Conservation (phyloP, 2,797 vertebrate genomes). For the Orestias chungarensis region DNA sequence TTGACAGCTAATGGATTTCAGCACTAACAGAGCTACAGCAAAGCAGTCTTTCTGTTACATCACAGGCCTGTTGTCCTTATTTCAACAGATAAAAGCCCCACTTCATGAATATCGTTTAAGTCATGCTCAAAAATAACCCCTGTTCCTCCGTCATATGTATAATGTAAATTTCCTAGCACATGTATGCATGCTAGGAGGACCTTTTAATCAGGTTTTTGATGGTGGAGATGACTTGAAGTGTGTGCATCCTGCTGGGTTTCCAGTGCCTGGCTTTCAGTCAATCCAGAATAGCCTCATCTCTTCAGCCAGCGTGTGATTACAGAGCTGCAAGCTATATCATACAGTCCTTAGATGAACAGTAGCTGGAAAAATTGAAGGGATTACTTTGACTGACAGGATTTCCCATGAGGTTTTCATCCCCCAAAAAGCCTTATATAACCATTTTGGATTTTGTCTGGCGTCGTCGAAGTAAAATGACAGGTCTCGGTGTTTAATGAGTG, state of each 20-base stretch:
- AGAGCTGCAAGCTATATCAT: slow-evolving; percentile 46
- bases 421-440: slow-evolving; percentile 70
- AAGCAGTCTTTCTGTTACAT: slow-evolving; percentile 44
- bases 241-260: slow-evolving; percentile 44
- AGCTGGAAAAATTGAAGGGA: slow-evolving; percentile 69
- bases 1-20: slow-evolving; percentile 75
- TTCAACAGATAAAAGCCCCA: slow-evolving; percentile 15
- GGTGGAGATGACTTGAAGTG: slow-evolving; percentile 43
- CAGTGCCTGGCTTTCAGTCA: slow-evolving; percentile 60
- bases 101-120: background rate
- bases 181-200: slow-evolving; percentile 19
- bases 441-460: slow-evolving; percentile 38
- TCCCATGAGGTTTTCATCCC: slow-evolving; percentile 40
- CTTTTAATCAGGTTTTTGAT: slow-evolving; percentile 24
- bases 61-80: slow-evolving; percentile 20
- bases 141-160: background rate
- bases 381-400: slow-evolving; percentile 71
- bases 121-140: background rate
- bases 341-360: slow-evolving; percentile 61
- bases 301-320: slow-evolving; percentile 65
- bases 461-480: slow-evolving; percentile 64
- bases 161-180: background rate
- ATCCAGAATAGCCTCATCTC: slow-evolving; percentile 52
- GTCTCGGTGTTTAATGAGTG: slow-evolving; percentile 56
- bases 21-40: slow-evolving; percentile 44